Evolutionary conservation across 1,140 invertebrate genomes (phyloP), one percentile per base, ranked within the genome.

Genomic region (Megathymus violae): DNA sequence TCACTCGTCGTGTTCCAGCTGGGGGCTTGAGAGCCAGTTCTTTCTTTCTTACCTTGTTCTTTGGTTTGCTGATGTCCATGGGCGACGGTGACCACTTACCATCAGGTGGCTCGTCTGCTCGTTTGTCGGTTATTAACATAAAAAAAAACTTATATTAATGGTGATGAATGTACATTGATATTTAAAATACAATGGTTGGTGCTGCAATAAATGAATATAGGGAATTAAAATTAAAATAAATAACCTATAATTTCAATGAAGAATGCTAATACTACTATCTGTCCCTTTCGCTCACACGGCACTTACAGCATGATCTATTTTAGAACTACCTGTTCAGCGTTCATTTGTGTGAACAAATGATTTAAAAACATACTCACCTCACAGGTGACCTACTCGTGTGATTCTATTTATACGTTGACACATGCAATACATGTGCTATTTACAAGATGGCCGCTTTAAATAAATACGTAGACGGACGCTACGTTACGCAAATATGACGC

Each of bases 401-500:
- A 43, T 31, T 62, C 76, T 82, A 81, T 77, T 76, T 78, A 81
- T 87, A 85, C 59, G 69, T 67, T 82, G 78, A 79, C 84, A 83
- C 71, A 76, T 74, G 67, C 76, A 76, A 75, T 74, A 80, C 69
- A 79, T 76, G 76, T 61, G 76, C 71, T 83, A 80, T 81, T 81
- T 81, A 71, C 66, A 80, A 78, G 68, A 76, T 80, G 81, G 76
- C 76, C 61, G 68, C 66, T 69, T 70, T 67, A 82, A 78, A 81
- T 81, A 82, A 78, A 80, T 78, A 80, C 74, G 74, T 72, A 68
- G 67, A 63, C 54, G 52, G 56, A 51, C 66, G 66, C 46, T 54
- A 13, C 60, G 67, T 84, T 85, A 85, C 82, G 83, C 83, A 80
- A 76, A 64, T 60, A 74, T 86, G 83, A 86, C 85, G 85, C 72